Evolutionary conservation across 2,113 vertebrate genomes (phyloP).

Genomic region (Halcyon malimbica): DNA sequence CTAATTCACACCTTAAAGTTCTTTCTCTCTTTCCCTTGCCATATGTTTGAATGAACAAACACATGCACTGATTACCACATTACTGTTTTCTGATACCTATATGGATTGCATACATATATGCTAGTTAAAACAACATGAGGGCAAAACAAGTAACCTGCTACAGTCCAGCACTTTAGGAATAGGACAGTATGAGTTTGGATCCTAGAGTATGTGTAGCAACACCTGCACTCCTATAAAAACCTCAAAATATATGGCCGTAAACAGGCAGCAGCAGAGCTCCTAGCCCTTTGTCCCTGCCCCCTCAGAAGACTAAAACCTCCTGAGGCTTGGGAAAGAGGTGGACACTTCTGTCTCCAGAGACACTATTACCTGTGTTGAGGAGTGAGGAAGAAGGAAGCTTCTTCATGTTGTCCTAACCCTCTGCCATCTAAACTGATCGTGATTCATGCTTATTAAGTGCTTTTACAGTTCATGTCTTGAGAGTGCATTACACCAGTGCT

Average conservation of each 20-base stretch:
- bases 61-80: background rate
- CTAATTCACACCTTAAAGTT: background rate
- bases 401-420: background rate
- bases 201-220: background rate
- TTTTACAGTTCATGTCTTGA: background rate
- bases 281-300: background rate
- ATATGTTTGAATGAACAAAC: background rate
- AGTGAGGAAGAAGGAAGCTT: background rate
- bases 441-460: background rate
- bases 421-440: background rate
- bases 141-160: background rate
- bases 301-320: background rate
- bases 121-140: background rate
- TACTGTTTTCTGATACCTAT: background rate
- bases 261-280: background rate
- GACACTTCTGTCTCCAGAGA: background rate
- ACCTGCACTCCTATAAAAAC: background rate
- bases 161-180: background rate
- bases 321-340: background rate
- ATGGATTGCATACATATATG: background rate
- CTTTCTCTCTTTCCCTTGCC: background rate
- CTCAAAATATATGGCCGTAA: background rate
- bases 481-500: background rate
- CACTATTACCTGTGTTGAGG: background rate
- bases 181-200: background rate